phyloP scores from a whole-genome alignment of 1,140 invertebrate species.

The Drosophila watanabei region DNA sequence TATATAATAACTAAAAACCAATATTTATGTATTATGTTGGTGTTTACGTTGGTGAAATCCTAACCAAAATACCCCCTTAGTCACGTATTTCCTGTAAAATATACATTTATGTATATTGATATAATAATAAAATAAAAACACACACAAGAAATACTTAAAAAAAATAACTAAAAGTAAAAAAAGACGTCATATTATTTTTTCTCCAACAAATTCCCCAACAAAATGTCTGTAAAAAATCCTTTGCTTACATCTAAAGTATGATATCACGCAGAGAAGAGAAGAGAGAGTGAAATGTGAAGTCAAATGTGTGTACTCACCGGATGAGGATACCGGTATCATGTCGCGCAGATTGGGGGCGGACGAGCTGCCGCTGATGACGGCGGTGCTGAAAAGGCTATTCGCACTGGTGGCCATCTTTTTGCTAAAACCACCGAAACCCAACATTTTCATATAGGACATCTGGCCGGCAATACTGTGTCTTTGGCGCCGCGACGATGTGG shows the following conservation, averaged over 20 bases:
- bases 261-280: neutral
- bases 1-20: too few relatives aligned
- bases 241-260: neutral
- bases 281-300: neutral
- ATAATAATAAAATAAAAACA: neutral
- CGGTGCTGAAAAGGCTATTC: slow-evolving; percentile 95
- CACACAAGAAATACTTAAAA: neutral
- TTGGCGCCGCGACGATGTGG: slow-evolving; percentile 90
- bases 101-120: too few relatives aligned
- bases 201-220: neutral
- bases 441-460: slow-evolving; percentile 96
- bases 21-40: too few relatives aligned
- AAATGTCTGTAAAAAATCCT: neutral
- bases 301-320: slow-evolving; percentile 88
- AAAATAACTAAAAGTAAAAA: neutral
- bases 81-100: too few relatives aligned
- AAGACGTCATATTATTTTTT: too few relatives aligned
- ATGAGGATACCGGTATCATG: slow-evolving; percentile 91
- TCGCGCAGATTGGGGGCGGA: slow-evolving; percentile 95
- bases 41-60: too few relatives aligned
- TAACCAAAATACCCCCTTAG: too few relatives aligned
- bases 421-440: slow-evolving; percentile 89
- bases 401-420: slow-evolving; percentile 91
- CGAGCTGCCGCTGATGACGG: slow-evolving; percentile 96
- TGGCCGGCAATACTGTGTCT: slow-evolving; percentile 97